phyloP scores from a whole-genome alignment of 1,140 invertebrate species.

The Drosophila asahinai region DNA sequence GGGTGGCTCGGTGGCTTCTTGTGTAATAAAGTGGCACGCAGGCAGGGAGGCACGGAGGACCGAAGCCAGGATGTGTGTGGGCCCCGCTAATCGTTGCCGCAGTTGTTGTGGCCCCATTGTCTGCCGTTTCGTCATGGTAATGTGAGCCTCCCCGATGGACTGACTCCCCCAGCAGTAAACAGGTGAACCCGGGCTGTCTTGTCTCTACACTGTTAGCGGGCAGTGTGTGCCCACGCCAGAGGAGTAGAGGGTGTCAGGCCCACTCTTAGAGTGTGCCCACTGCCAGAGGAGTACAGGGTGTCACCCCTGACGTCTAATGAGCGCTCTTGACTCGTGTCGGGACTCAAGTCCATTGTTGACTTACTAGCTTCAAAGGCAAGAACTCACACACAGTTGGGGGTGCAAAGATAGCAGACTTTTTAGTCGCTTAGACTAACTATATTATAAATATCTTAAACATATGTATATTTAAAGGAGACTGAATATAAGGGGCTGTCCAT shows the following conservation, averaged over 20 bases:
- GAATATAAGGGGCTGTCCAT: too few species aligned
- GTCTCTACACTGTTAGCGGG: slow-evolving; percentile 4
- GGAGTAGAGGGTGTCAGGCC: slow-evolving; percentile 20
- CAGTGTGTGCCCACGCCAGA: slow-evolving; percentile 10
- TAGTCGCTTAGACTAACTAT: too few species aligned
- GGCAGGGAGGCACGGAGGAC: not conserved
- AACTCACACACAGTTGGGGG: not conserved
- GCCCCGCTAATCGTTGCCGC: slow-evolving; percentile 62
- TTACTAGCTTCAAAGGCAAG: slow-evolving; percentile 2
- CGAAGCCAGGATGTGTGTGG: slow-evolving; percentile 32
- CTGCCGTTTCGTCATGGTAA: slow-evolving; percentile 66
- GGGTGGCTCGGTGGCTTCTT: slow-evolving; percentile 13
- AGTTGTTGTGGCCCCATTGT: slow-evolving; percentile 67
- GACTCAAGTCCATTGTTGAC: slow-evolving; percentile 36
- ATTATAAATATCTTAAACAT: not conserved
- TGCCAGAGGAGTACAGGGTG: slow-evolving; percentile 21
- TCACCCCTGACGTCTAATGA: slow-evolving; percentile 34
- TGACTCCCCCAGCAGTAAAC: not conserved
- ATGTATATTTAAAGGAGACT: not conserved
- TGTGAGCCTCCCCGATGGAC: slow-evolving; percentile 9
- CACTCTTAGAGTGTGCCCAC: not conserved
- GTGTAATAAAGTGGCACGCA: slow-evolving; percentile 52
- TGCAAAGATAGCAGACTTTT: not conserved
- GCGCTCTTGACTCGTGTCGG: slow-evolving; percentile 41
- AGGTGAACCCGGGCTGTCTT: slow-evolving; percentile 12